Percentiles rank a stretch among this genome's conserved stretches.
Conservation (phyloP, 1,140 invertebrate genomes). For the Saccostrea glomerata region DNA sequence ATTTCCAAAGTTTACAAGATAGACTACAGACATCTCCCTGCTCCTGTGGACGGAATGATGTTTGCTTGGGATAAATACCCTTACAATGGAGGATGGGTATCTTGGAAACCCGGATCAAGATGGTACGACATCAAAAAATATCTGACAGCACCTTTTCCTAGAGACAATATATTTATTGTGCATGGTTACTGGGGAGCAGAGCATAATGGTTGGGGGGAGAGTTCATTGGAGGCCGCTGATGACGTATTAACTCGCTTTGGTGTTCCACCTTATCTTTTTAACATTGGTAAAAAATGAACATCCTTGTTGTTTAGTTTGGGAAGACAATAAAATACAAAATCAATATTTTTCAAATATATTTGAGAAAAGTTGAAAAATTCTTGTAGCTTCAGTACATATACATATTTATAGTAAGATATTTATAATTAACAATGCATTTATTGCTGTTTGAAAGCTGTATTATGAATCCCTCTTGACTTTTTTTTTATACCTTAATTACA, state of each 20-base stretch:
- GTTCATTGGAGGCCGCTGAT: neutral
- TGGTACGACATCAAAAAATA: constrained; percentile 9
- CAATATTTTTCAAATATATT: too few species aligned
- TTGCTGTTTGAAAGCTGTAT: too few species aligned
- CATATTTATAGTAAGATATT: too few species aligned
- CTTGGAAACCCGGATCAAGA: constrained; percentile 35
- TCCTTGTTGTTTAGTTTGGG: too few species aligned
- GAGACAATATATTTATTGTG: neutral
- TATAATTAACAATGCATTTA: too few species aligned
- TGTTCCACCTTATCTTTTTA: neutral
- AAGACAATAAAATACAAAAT: too few species aligned
- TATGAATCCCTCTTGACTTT: too few species aligned
- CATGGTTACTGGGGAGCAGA: constrained; percentile 7
- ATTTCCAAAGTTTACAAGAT: constrained; percentile 40
- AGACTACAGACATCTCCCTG: neutral
- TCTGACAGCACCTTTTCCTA: neutral
- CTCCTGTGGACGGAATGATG: constrained; percentile 30
- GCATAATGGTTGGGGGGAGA: neutral
- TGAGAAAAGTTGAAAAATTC: too few species aligned
- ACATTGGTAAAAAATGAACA: too few species aligned
- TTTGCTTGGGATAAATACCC: constrained; percentile 24
- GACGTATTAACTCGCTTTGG: neutral
- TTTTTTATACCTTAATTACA: too few species aligned
- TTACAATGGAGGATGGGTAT: constrained; percentile 8
- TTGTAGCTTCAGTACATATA: too few species aligned